Evolutionary conservation across 2,888 invertebrate genomes (phyloP), one percentile per base, ranked within the genome.

Genomic region (Ophion costatus): DNA sequence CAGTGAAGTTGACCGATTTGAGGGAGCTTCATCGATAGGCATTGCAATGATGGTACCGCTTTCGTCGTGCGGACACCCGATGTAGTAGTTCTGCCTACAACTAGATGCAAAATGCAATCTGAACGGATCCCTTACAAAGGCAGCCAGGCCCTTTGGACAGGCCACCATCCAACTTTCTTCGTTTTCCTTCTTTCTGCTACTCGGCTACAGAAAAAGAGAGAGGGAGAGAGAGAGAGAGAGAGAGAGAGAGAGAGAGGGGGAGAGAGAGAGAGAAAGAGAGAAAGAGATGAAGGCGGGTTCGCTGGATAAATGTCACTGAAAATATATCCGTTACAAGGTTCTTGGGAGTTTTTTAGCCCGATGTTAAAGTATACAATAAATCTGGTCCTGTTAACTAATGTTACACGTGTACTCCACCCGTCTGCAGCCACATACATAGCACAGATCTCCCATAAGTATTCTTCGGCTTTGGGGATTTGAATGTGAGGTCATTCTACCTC

Each of bases 121-220:
- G 78, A 80, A 88, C 90, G 90, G 92, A 93, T 93, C 93, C 88
- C 89, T 93, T 93, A 93, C 93, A 93, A 93, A 93, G 93, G 91
- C 90, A 88, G 89, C 71, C 64, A 74, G 74, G 76, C 87, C 88
- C 88, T 70, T 80, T 45, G 57, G 63, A 56, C 24, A 67, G n/a
- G 85, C 88, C 87, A 75, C 45, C 73, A 77, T 85, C 77, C 80
- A 77, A 85, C 82, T 80, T 80, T 80, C 80, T 63, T 79, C 67
- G 24, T 57, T 29, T 3, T 22, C 66, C 45, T 33, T 51, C 57
- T 42, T 73, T 24, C 67, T 24, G 66, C 38, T 67, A 17, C 66
- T 71, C 4, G 22, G 61, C 24, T 24, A 63, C 11, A 63, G 42
- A 63, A 11, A 63, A 20, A 20, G 59, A 67, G 33, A 51, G 73